Evolutionary conservation across 2,113 vertebrate genomes (phyloP), one percentile per base, ranked within the genome.

Genomic region (Mola mola): DNA sequence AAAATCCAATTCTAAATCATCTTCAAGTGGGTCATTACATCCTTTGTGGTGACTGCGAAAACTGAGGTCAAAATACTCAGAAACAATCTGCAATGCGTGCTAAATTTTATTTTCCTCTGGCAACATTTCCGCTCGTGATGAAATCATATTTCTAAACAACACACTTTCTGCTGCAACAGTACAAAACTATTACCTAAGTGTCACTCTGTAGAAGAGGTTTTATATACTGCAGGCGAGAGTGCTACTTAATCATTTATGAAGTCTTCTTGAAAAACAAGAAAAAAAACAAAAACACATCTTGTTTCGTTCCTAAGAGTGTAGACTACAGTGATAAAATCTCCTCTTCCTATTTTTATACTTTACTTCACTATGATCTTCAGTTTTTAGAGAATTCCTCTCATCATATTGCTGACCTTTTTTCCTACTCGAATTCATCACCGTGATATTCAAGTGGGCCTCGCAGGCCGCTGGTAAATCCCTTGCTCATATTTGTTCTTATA

Each of bases 401-500:
- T n/a, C n/a, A 38, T 41, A 37, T 34, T 12, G 24, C 41, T 50
- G 19, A 31, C 29, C 28, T 13, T 60, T 65, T 53, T 20, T 47
- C 40, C 17, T 66, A 31, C 12, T 48, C 40, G 38, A 46, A 58
- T 70, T 31, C 28, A 62, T 74, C 53, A 63, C 22, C 36, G 48
- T 44, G 41, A 72, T 42, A 55, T 48, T 25, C 16, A 21, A 16
- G 11, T 40, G 62, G 61, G 15, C 21, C 16, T 62, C 33, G 22
- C 21, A 42, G 44, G 7, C 60, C 19, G 26, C 25, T 33, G 15
- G 33, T 53, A 36, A 81, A 71, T 77, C 58, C 53, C 37, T 43
- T 1, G 19, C 46, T 72, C n/a, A 29, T 61, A 52, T 75, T 72
- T 58, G 46, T 26, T 42, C 48, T 50, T 57, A 33, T n/a, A n/a